Evolutionary conservation across 2,888 invertebrate species (phyloP).

Genomic region (Apamea epomidion): DNA sequence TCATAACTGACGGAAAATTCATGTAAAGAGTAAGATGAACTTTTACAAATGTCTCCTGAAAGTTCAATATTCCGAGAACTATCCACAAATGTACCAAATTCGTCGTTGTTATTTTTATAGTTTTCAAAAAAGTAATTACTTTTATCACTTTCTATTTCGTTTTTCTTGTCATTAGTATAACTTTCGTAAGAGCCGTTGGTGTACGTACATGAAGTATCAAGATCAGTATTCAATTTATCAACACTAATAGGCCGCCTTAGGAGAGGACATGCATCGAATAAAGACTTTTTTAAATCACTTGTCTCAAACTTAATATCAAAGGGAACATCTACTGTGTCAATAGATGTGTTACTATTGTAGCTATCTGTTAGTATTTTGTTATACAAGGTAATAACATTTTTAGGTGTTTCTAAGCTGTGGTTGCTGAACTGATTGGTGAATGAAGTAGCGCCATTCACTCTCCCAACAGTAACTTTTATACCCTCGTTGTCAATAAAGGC

Average conservation of each 20-base stretch:
- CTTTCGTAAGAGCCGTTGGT: slow-evolving; percentile 22
- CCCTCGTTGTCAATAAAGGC: slow-evolving; percentile 81
- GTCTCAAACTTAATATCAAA: slow-evolving; percentile 12
- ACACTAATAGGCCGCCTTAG: slow-evolving; percentile 8
- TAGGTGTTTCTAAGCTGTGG: slow-evolving; percentile 16
- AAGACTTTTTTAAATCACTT: slow-evolving; percentile 40
- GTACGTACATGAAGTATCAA: slow-evolving; percentile 19
- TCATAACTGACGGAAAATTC: slow-evolving; percentile 64
- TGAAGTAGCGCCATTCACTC: slow-evolving; percentile 72
- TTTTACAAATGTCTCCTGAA: neutral
- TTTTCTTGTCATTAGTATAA: neutral
- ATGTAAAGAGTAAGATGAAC: slow-evolving; percentile 14
- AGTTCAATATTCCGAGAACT: slow-evolving; percentile 15
- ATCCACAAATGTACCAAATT: slow-evolving; percentile 6
- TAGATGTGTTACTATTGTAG: slow-evolving; percentile 30
- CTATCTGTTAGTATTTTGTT: slow-evolving; percentile 23
- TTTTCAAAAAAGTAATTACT: slow-evolving; percentile 1
- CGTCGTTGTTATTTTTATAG: neutral
- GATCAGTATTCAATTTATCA: slow-evolving; percentile 23
- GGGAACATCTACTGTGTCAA: slow-evolving; percentile 7
- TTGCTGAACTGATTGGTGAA: slow-evolving; percentile 54
- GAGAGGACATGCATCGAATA: slow-evolving; percentile 3
- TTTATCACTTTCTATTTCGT: slow-evolving; percentile 22
- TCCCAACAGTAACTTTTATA: slow-evolving; percentile 82
- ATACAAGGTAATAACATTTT: slow-evolving; percentile 16